Evolutionary conservation across 2,888 invertebrate genomes (phyloP), one percentile per base, ranked within the genome.

Genomic region (Leucophenga maculata): DNA sequence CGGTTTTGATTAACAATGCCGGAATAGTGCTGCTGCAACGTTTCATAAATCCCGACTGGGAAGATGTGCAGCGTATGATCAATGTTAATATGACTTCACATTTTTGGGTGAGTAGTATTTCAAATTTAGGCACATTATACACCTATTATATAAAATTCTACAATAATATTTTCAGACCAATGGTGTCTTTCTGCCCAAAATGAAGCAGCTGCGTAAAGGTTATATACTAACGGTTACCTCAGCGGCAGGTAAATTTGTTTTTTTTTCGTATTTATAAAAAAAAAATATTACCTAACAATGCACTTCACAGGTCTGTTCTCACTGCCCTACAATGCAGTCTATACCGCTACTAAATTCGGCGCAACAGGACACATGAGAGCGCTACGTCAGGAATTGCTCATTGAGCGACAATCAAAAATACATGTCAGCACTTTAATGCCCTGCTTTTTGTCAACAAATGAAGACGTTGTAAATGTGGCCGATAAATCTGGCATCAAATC

Each of bases 1-100:
- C 89, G 8, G 84, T 90, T 26, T 71, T 90, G 1, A 77, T 90
- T 0, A 89, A 90, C 67, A 90, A 90, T 77, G 90, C 89, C 0
- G 90, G 87, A 0, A 74, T 89, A 13, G 68, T 88, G 18, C 32
- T 84, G 4, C 69, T 79, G 1, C 74, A 72, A 0, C 76, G 78
- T 3, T 18, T 64, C 0, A 0, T 71, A 0, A 74, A 86, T 11
- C 78, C 84, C 0, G 72, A 85, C 0, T 78, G 85, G 0, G 72
- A 78, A 0, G 87, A 88, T 26, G 79, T 89, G 18, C 83, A 87
- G 54, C 78, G 75, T 1, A 86, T 89, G 79, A 80, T 90, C 31
- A 78, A 87, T 67, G 88, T 89, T 1, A 90, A 90, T 70, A 73
- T 89, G 6, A 75, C 83, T n/a, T 77, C 88, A 1, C 87, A 89